Evolutionary conservation across 2,888 invertebrate species (phyloP).

Genomic region (Linnaemya vulpina): DNA sequence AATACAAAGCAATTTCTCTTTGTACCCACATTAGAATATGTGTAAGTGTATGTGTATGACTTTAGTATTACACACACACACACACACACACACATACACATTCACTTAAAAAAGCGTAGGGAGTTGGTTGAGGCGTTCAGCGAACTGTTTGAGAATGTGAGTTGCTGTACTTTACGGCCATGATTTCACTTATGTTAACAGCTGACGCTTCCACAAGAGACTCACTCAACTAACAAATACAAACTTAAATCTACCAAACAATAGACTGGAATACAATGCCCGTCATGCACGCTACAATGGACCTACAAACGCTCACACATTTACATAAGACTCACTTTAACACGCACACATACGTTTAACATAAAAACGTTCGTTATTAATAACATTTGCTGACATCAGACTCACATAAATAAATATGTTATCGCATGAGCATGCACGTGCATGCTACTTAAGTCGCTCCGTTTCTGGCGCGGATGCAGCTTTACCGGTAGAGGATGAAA

Average conservation of each 20-base stretch:
- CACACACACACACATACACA: too few species aligned
- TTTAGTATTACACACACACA: too few species aligned
- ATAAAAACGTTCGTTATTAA: too few species aligned
- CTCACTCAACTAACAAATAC: slow-evolving; percentile 64
- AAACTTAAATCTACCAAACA: slow-evolving; percentile 50
- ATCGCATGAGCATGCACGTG: too few species aligned
- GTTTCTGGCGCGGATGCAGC: too few species aligned
- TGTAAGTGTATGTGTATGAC: background rate
- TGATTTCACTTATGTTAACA: slow-evolving; percentile 69
- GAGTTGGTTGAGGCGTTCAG: background rate
- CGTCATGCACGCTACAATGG: slow-evolving; percentile 20
- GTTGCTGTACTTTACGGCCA: slow-evolving; percentile 58
- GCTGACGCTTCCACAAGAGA: slow-evolving; percentile 66
- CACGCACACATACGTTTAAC: too few species aligned
- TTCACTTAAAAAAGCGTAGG: background rate
- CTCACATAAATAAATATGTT: too few species aligned
- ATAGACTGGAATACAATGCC: slow-evolving; percentile 29
- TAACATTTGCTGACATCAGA: too few species aligned
- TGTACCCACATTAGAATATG: background rate
- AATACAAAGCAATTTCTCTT: slow-evolving; percentile 23
- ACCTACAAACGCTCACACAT: background rate
- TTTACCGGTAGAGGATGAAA: too few species aligned
- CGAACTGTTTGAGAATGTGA: slow-evolving; percentile 42
- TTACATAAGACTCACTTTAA: background rate
- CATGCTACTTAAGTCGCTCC: too few species aligned